Evolutionary conservation across 2,888 invertebrate genomes (phyloP), one percentile per base, ranked within the genome.

Genomic region (Lordiphosa fenestrarum): DNA sequence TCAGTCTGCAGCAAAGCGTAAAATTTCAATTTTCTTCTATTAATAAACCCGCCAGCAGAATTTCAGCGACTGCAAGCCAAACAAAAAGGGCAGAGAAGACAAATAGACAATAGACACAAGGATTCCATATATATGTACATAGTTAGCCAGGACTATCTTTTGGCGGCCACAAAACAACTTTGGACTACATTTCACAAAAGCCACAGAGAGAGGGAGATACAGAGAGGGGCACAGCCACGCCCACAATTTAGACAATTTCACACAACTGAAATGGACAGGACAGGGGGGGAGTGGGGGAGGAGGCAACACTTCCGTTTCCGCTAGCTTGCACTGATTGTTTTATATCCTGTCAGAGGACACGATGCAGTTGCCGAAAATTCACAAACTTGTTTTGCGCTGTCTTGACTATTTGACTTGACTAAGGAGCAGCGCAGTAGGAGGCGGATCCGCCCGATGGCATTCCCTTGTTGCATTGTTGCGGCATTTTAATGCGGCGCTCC

Each of bases 281-380:
- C 48, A 7, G 15, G 2, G 19, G 0, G 19, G 19, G 19, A 19
- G 25, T 3, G 6, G 25, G 19, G 35, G 15, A 37, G 41, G 46
- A 42, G 23, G 41, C 57, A 70, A 72, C 81, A 85, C 84, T 84
- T 86, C 85, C 87, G 77, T 74, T 86, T 86, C 85, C 85, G 84
- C 85, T 87, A 76, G 86, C 86, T 87, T 86, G 87, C 85, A 78
- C 86, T 87, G 85, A 86, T 86, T 86, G 86, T 86, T 86, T 86
- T 86, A 87, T 86, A 85, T 86, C 86, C 85, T 86, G 85, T 81
- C 86, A 84, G 80, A 76, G 82, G 71, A 84, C 80, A 72, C 73
- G 52, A 21, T 66, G 64, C 69, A 66, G 61, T 76, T 76, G 70
- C 73, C 66, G 58, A 84, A 69, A 82, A 85, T 78, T 72, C 80